These are phyloP conservation scores for Pedionomus torquatus DNA, from an alignment of 2,113 vertebrate species.

Conservation along the genomic window DNA sequence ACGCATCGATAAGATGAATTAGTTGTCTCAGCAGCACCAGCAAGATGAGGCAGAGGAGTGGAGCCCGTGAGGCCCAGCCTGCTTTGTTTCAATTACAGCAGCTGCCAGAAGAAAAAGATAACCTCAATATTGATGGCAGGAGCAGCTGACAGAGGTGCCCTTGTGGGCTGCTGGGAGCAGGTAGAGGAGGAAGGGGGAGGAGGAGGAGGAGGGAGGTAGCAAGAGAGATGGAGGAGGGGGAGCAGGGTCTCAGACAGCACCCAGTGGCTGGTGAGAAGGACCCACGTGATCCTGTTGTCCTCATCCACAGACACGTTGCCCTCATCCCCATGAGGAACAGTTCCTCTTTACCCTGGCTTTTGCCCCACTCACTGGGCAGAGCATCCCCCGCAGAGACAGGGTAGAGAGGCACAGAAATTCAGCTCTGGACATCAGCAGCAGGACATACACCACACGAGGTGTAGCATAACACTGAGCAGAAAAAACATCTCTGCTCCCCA, in stretches of 20 bases:
- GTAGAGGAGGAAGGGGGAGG: conserved; percentile 28
- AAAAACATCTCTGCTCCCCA: background rate
- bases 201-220: background rate
- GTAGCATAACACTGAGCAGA: rapidly evolving
- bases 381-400: background rate
- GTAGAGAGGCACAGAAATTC: background rate
- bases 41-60: conserved; percentile 70
- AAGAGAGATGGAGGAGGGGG: background rate
- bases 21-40: conserved; percentile 70
- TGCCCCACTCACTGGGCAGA: background rate
- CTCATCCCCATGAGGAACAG: background rate
- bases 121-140: conserved; percentile 75
- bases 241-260: background rate
- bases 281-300: background rate
- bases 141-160: conserved; percentile 67
- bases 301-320: background rate
- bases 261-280: background rate
- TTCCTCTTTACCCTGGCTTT: background rate
- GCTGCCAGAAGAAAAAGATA: conserved; percentile 75
- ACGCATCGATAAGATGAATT: conserved; percentile 69
- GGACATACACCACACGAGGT: rapidly evolving
- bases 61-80: conserved; percentile 69
- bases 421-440: background rate
- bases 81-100: conserved; percentile 80
- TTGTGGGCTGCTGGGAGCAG: conserved; percentile 56